These are phyloP conservation scores for Chydorus sphaericus DNA, from an alignment of 2,888 invertebrate species.

Conservation along the genomic window DNA sequence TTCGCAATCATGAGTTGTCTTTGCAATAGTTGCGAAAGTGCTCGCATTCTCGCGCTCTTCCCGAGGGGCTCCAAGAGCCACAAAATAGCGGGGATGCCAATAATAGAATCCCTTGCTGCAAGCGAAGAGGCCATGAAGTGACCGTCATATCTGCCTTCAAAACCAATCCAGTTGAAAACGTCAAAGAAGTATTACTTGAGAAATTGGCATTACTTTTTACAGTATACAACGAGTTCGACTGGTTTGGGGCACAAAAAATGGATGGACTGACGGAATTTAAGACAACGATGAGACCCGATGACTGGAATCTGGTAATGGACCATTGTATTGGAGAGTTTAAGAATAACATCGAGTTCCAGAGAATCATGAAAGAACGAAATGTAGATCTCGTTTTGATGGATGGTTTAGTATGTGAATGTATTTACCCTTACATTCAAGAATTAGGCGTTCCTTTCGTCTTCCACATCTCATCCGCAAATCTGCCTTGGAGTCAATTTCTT, in stretches of 20 bases:
- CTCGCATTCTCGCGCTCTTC: neutral
- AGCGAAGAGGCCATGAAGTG: neutral
- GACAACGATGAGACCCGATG: neutral
- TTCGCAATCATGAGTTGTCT: too few species aligned
- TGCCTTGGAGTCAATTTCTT: neutral
- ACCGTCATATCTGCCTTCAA: neutral
- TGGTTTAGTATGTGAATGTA: neutral
- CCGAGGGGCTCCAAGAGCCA: neutral
- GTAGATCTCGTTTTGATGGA: slow-evolving; percentile 4
- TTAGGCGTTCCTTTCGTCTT: neutral
- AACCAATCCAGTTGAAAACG: neutral
- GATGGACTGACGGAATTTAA: too few species aligned
- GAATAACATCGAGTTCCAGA: neutral
- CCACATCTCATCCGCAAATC: neutral
- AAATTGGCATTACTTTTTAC: neutral
- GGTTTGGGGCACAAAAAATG: too few species aligned
- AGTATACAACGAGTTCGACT: slow-evolving; percentile 38
- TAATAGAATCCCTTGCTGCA: neutral
- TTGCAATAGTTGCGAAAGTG: neutral
- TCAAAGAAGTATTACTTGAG: neutral
- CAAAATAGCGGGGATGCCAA: neutral
- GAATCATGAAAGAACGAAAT: neutral
- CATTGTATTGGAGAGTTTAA: neutral
- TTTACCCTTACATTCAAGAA: neutral
- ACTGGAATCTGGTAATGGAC: neutral